Evolutionary conservation across 2,113 vertebrate genomes (phyloP).

Genomic region (Tetrax tetrax): DNA sequence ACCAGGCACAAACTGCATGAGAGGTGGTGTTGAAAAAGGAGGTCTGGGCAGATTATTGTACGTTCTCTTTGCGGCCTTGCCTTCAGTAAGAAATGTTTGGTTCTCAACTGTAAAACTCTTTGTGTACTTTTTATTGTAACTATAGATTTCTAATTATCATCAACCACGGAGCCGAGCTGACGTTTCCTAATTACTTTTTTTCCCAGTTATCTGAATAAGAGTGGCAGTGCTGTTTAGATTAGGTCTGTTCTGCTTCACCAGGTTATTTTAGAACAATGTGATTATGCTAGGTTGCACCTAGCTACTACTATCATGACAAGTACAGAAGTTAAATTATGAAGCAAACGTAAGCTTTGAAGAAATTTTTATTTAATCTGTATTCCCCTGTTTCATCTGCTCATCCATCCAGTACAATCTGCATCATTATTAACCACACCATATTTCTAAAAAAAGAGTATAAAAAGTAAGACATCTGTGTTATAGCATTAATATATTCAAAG

Average conservation of each 20-base stretch:
- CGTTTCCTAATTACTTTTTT: constrained; percentile 24
- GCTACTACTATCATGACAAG: constrained; percentile 74
- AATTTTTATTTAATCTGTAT: constrained; percentile 85
- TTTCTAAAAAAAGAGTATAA: constrained; percentile 76
- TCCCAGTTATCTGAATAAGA: constrained; percentile 30
- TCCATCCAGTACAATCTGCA: constrained; percentile 85
- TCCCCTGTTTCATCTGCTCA: constrained; percentile 84
- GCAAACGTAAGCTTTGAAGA: constrained; percentile 84
- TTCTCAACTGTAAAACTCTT: background rate
- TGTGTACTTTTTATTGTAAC: background rate
- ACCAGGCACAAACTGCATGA: background rate
- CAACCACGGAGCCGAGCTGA: background rate
- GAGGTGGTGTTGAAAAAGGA: background rate
- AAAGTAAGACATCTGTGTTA: constrained; percentile 87
- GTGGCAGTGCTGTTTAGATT: constrained; percentile 43
- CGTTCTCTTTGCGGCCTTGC: background rate
- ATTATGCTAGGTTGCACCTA: constrained; percentile 69
- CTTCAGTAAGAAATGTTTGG: background rate
- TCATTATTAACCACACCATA: constrained; percentile 84
- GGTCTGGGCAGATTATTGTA: background rate
- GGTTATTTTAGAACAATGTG: constrained; percentile 75
- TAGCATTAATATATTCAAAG: constrained; percentile 87
- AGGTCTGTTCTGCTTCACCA: constrained; percentile 56
- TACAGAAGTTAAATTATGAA: constrained; percentile 86
- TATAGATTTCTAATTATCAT: background rate